phyloP scores from a whole-genome alignment of 2,113 vertebrate genomes.

The Anguilla japonica region DNA sequence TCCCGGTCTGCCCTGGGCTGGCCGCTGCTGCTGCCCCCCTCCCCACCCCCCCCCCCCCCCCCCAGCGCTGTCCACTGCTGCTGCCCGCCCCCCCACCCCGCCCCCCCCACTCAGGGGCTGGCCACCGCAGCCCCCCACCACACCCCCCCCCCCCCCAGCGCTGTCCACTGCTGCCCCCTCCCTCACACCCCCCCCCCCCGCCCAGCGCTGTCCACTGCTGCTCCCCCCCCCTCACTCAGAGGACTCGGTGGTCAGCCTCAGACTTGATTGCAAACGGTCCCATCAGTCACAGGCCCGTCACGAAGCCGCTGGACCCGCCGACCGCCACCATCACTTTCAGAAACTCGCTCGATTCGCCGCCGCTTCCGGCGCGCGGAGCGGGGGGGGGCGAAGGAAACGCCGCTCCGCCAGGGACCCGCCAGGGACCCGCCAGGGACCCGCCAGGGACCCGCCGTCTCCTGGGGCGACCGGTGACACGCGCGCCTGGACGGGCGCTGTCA shows the following conservation, averaged over 20 bases:
- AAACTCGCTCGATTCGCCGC: conserved; percentile 66
- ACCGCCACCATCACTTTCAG: conserved; percentile 72
- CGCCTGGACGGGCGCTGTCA: not conserved
- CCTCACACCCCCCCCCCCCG: conserved; percentile 36
- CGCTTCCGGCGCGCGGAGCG: conserved; percentile 43
- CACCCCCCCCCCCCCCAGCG: conserved; percentile 32
- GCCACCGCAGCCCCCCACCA: conserved; percentile 41
- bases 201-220: not conserved
- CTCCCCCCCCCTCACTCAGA: conserved; percentile 20
- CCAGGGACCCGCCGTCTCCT: not conserved
- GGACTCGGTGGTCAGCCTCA: conserved; percentile 60
- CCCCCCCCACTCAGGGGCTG: not conserved
- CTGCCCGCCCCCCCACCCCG: no score
- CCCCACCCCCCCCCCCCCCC: conserved; percentile 21
- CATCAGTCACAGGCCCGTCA: conserved; percentile 85
- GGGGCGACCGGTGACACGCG: not conserved
- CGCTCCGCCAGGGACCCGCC: not conserved
- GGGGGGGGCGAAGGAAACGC: conserved; percentile 54
- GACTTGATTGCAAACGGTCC: conserved; percentile 79
- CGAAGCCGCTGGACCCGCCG: conserved; percentile 56
- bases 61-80: no score
- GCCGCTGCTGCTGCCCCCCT: no score
- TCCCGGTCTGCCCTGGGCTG: conserved; percentile 23
- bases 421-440: no score
- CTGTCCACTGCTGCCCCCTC: not conserved